Conservation (phyloP, 2,113 vertebrate genomes). For the Opisthocomus hoazin region DNA sequence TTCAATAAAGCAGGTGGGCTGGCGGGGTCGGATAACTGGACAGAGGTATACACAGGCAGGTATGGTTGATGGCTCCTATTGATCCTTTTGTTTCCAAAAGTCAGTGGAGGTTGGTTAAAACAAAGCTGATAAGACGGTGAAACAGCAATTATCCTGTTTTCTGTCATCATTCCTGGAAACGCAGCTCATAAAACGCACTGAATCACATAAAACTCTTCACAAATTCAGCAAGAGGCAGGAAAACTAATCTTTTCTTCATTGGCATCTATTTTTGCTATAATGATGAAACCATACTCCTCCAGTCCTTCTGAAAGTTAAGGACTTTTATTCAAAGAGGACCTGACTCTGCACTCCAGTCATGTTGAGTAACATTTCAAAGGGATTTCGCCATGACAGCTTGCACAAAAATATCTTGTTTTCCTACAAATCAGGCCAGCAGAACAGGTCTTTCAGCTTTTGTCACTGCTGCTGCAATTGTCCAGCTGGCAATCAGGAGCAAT, state of each 20-base stretch:
- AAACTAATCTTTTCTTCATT: slow-evolving; percentile 35
- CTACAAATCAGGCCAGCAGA: background rate
- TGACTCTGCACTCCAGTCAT: slow-evolving; percentile 44
- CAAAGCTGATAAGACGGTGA: slow-evolving; percentile 29
- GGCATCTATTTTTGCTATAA: background rate
- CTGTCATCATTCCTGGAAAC: slow-evolving; percentile 37
- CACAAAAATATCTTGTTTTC: slow-evolving; percentile 35
- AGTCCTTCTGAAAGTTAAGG: slow-evolving; percentile 3
- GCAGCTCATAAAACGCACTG: slow-evolving; percentile 17
- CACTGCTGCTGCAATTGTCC: slow-evolving; percentile 16
- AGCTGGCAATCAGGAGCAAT: slow-evolving; percentile 20
- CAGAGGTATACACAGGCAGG: background rate
- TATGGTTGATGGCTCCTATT: background rate
- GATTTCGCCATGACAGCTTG: background rate
- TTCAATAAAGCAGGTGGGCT: background rate
- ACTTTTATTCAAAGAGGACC: slow-evolving; percentile 24
- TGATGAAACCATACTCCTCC: background rate
- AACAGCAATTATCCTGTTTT: background rate
- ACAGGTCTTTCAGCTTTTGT: background rate
- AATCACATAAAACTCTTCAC: slow-evolving; percentile 32
- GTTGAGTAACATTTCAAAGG: slow-evolving; percentile 17
- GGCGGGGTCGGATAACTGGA: background rate
- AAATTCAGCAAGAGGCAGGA: background rate
- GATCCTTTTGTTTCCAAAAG: background rate
- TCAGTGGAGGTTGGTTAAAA: slow-evolving; percentile 1